These are phyloP conservation scores for Gracilinanus agilis DNA, from an alignment of 2,113 vertebrate species.

Conservation along the genomic window DNA sequence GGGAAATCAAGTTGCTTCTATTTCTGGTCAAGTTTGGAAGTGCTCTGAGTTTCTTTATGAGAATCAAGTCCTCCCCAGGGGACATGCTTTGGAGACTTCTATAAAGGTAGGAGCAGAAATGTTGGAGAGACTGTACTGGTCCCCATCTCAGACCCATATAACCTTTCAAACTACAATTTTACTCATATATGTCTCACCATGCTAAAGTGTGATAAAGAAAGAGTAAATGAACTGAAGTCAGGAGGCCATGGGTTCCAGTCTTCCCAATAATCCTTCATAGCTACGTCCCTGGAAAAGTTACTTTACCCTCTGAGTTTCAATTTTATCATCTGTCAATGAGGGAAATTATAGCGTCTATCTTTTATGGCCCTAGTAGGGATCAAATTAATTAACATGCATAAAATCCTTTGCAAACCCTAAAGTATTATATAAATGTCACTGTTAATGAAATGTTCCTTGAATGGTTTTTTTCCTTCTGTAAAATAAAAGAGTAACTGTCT, in stretches of 20 bases:
- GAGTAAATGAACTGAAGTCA: not conserved
- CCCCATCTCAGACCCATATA: not conserved
- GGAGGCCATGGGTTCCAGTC: not conserved
- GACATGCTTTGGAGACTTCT: not conserved
- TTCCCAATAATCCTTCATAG: not conserved
- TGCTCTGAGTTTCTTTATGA: not conserved
- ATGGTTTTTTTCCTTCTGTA: not conserved
- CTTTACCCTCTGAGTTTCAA: not conserved
- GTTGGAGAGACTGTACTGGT: not conserved
- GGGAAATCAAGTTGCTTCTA: slow-evolving; percentile 76
- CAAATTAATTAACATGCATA: not conserved
- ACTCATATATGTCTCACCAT: not conserved
- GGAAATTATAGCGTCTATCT: not conserved
- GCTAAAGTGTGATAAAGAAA: not conserved
- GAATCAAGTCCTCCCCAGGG: not conserved
- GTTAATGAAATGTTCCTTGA: not conserved
- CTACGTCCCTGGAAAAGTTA: not conserved
- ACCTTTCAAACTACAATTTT: not conserved
- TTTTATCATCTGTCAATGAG: not conserved
- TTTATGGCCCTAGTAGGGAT: not conserved
- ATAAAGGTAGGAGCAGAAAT: not conserved
- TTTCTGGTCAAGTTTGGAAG: slow-evolving; percentile 45
- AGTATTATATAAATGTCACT: not conserved
- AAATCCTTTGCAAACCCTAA: not conserved
- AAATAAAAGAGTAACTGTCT: no score